Evolutionary conservation across 1,140 invertebrate genomes (phyloP).

Genomic region (Parasteatoda tepidariorum): DNA sequence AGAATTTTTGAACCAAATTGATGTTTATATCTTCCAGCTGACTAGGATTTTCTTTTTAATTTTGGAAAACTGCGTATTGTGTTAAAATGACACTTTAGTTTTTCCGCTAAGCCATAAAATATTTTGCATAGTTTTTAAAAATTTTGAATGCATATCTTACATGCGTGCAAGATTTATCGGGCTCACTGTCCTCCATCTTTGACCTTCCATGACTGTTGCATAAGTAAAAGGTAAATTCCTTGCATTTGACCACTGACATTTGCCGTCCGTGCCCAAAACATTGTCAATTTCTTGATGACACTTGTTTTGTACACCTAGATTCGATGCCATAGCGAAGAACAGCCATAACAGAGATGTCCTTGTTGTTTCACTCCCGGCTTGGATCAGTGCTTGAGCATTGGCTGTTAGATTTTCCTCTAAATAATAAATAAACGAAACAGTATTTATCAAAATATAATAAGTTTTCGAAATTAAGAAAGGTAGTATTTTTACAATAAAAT

Average conservation of each 20-base stretch:
- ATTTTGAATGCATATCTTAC: too few relatives aligned
- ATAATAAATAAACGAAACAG: too few relatives aligned
- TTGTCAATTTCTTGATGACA: slow-evolving; percentile 64
- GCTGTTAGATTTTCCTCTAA: slow-evolving; percentile 53
- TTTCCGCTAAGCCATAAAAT: too few relatives aligned
- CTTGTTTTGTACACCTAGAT: slow-evolving; percentile 63
- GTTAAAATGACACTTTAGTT: too few relatives aligned
- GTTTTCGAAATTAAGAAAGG: too few relatives aligned
- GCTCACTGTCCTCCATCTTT: slow-evolving; percentile 62
- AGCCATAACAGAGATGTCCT: slow-evolving; percentile 61
- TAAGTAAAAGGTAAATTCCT: slow-evolving; percentile 60
- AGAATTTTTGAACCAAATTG: too few relatives aligned
- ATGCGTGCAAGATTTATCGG: slow-evolving; percentile 20
- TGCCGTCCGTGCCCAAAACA: slow-evolving; percentile 61
- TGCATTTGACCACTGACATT: slow-evolving; percentile 51
- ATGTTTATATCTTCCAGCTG: too few relatives aligned
- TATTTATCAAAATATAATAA: too few relatives aligned
- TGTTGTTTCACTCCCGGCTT: slow-evolving; percentile 65
- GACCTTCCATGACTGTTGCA: slow-evolving; percentile 61
- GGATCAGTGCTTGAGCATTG: slow-evolving; percentile 58
- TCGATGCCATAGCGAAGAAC: slow-evolving; percentile 60
- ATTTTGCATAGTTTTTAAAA: too few relatives aligned
- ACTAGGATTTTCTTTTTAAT: too few relatives aligned
- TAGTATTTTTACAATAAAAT: too few relatives aligned
- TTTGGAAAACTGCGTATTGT: too few relatives aligned